Base-by-base conservation (phyloP, 2,797 vertebrate species). In the Centropyge bicolor region DNA sequence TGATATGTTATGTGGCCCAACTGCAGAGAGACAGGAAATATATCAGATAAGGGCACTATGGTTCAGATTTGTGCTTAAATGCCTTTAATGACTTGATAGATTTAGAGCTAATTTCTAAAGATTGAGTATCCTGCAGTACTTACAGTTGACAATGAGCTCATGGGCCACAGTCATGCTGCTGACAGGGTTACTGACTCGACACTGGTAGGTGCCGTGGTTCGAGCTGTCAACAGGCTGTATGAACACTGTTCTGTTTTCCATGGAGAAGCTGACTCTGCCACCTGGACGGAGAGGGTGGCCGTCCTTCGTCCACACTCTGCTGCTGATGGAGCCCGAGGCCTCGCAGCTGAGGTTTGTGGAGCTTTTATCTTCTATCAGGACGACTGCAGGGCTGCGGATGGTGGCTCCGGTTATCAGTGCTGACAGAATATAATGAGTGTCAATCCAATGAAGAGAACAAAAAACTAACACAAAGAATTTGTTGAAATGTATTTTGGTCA, bases 101-200 rank as follows among this genome's bases (percentile, higher is more conserved):
- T 38, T 62, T 10, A 31, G 19, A 9, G 13, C 19, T 4, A 0
- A 24, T 54, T 31, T 6, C 6, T 11, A 22, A 24, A 41, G 19
- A 2, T 27, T 27, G 11, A 38, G 11, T 52, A 3, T 38, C 11
- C 1, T 20, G 41, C 11, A 13, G 14, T 68, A 87, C 92, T 92
- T 76, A 95, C 94, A 95, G 84, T 91, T 94, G 60, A 95, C 92
- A 4, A 68, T 90, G 76, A 95, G 89, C 20, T 79, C 49, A 19
- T 86, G 59, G 31, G 20, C 56, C 0, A 45, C 90, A 0, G 88
- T 91, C 85, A 84, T 49, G 60, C 27, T 70, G 89, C 89, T 94
- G 82, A 95, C 84, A 0, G 85, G 92, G 82, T 94, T 95, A 85
- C 91, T 93, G 89, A 94, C 74, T 52, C 20, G 83, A 84, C 94